A percentile compares a stretch with the other conserved stretches of the same genome.
Conservation (phyloP, 1,140 invertebrate species). For the honey bee (Apis mellifera) region DNA sequence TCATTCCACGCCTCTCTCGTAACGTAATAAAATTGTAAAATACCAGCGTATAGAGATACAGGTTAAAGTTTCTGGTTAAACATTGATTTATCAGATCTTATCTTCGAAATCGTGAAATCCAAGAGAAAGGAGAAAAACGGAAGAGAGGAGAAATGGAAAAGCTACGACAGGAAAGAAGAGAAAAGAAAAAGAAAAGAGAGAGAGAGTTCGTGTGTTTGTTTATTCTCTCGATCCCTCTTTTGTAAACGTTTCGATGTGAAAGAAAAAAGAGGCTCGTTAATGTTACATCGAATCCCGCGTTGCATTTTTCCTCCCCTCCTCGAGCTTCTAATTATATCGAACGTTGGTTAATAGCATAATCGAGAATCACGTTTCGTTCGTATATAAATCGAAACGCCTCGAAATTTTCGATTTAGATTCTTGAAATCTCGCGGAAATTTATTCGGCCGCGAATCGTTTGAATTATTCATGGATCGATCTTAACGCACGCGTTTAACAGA, state of each 20-base stretch:
- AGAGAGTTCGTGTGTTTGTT: neutral
- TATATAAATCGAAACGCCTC: conserved; percentile 3
- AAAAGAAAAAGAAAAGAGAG: neutral
- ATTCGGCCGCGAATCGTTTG: neutral
- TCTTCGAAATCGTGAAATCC: neutral
- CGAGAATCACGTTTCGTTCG: neutral
- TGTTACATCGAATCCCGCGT: conserved; percentile 2
- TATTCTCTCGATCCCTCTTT: conserved; percentile 1
- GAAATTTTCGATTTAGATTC: neutral
- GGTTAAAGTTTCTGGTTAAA: no score
- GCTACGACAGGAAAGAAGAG: no score
- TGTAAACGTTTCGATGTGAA: neutral
- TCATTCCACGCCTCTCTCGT: no score
- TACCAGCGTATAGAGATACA: no score
- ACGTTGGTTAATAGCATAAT: conserved; percentile 28
- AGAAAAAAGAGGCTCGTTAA: conserved; percentile 13
- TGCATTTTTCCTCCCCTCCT: neutral
- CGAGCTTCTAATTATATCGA: neutral
- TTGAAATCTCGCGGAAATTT: neutral
- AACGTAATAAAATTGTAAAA: no score
- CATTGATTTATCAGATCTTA: neutral
- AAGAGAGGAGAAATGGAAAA: neutral
- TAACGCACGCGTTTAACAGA: neutral
- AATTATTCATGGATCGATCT: neutral
- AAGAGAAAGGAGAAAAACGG: neutral